Percentiles rank a stretch among this genome's conserved stretches.
Conservation (phyloP, 2,113 vertebrate genomes). For the Cochlearius cochlearius region DNA sequence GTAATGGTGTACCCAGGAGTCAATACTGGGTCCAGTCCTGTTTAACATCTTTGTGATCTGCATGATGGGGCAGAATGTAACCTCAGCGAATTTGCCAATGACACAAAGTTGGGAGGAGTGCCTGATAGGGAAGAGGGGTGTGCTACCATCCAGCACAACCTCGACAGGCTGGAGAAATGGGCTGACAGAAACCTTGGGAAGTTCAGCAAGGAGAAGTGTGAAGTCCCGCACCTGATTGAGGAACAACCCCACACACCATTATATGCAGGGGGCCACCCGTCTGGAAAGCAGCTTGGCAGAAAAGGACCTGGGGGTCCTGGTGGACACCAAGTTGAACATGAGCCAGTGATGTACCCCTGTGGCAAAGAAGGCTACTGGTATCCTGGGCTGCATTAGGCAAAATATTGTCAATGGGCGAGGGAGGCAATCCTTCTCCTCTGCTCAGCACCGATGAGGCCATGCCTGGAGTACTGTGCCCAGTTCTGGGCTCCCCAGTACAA, state of each 20-base stretch:
- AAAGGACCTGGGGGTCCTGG: neutral
- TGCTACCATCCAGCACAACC: neutral
- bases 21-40: neutral
- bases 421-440: neutral
- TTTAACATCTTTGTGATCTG: neutral
- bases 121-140: rapidly evolving
- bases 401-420: neutral
- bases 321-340: neutral
- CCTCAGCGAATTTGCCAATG: neutral
- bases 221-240: neutral
- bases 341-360: rapidly evolving
- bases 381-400: neutral
- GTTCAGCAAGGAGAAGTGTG: neutral
- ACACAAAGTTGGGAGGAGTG: neutral
- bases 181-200: neutral
- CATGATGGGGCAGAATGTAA: rapidly evolving
- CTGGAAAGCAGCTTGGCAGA: neutral
- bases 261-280: neutral
- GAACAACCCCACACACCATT: neutral
- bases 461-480: neutral
- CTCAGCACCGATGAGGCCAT: neutral
- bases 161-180: neutral
- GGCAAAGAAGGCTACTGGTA: neutral
- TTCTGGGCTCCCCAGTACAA: neutral
- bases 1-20: neutral